Conservation (phyloP, 2,888 invertebrate species). For the Stratiomys singularior region DNA sequence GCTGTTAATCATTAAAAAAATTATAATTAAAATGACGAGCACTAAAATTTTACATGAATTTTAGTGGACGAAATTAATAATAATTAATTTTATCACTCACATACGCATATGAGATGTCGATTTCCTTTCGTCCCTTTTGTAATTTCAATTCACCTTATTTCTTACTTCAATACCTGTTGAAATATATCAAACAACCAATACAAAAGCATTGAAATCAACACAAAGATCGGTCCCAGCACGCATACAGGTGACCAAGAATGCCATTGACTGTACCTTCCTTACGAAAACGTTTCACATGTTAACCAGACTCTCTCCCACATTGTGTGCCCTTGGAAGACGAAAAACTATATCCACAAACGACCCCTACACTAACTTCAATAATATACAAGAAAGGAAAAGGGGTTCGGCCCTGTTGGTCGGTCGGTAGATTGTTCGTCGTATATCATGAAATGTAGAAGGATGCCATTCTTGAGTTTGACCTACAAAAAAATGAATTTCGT, state of each 20-base stretch:
- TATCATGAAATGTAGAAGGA: constrained; percentile 3
- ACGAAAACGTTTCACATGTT: background rate
- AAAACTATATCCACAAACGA: background rate
- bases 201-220: background rate
- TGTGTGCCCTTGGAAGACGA: background rate
- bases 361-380: background rate
- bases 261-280: background rate
- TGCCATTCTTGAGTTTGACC: constrained; percentile 17
- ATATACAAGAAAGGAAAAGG: constrained; percentile 16
- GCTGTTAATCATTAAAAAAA: too few relatives aligned
- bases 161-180: constrained; percentile 1
- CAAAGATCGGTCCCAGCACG: background rate
- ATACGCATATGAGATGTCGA: too few relatives aligned
- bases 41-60: too few relatives aligned
- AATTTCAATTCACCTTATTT: too few relatives aligned
- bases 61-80: too few relatives aligned
- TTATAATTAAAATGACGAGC: too few relatives aligned
- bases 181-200: background rate
- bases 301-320: background rate
- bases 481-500: constrained; percentile 35
- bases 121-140: too few relatives aligned
- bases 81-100: too few relatives aligned
- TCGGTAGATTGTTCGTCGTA: background rate
- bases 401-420: background rate
- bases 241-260: background rate